phyloP scores from a whole-genome alignment of 2,888 invertebrate genomes.

The Drosophila colorata region DNA sequence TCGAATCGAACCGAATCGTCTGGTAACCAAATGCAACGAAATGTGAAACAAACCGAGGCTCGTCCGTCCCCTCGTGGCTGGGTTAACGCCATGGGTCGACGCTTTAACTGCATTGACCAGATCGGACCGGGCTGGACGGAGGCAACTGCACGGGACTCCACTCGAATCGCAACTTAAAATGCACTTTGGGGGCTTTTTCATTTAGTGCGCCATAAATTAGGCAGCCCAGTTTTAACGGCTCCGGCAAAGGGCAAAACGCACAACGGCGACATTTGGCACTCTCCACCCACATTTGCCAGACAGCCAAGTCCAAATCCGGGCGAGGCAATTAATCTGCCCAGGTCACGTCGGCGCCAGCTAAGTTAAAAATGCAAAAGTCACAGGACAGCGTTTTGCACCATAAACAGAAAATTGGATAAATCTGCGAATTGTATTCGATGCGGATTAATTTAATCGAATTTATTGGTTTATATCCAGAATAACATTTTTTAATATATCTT shows the following conservation, averaged over 20 bases:
- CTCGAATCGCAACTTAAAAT: slow-evolving; percentile 64
- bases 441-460: background rate
- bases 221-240: slow-evolving; percentile 50
- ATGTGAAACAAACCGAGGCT: slow-evolving; percentile 44
- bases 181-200: slow-evolving; percentile 71
- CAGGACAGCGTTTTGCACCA: slow-evolving; percentile 4
- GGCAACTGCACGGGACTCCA: slow-evolving; percentile 14
- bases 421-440: slow-evolving; percentile 22
- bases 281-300: slow-evolving; percentile 1
- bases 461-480: no score
- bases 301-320: slow-evolving; percentile 39
- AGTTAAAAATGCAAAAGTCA: slow-evolving; percentile 51
- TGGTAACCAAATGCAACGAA: slow-evolving; percentile 57
- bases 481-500: no score
- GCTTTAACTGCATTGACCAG: slow-evolving; percentile 46
- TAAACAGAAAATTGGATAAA: slow-evolving; percentile 1
- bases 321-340: slow-evolving; percentile 60
- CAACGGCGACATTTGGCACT: slow-evolving; percentile 39
- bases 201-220: slow-evolving; percentile 71
- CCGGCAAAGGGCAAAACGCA: slow-evolving; percentile 26
- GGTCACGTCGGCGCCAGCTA: slow-evolving; percentile 51
- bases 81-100: slow-evolving; percentile 58
- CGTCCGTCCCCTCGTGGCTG: slow-evolving; percentile 21
- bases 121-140: slow-evolving; percentile 4
- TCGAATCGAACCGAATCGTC: slow-evolving; percentile 26